These are phyloP conservation scores for Phlogophora meticulosa DNA, from an alignment of 2,888 invertebrate species.

Conservation along the genomic window DNA sequence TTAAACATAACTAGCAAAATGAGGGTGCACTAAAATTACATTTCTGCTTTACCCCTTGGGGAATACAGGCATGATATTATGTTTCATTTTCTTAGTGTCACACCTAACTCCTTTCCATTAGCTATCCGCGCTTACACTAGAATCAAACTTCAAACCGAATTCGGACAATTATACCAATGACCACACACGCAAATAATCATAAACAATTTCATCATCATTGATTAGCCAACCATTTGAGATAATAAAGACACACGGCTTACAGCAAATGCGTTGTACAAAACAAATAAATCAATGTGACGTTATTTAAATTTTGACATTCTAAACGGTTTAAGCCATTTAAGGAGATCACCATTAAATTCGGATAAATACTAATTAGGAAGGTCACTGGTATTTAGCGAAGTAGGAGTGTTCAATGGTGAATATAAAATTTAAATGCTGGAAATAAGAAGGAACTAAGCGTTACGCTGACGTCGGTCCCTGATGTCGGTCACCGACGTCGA, in stretches of 20 bases:
- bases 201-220: conserved; percentile 55
- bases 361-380: conserved; percentile 28
- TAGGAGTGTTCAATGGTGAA: neutral
- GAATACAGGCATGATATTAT: too few species aligned
- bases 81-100: too few species aligned
- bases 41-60: too few species aligned
- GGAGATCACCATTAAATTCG: conserved; percentile 8
- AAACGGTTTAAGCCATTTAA: conserved; percentile 28
- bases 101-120: neutral
- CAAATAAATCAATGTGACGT: conserved; percentile 57
- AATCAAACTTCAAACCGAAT: neutral
- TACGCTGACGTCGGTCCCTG: too few species aligned
- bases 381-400: neutral
- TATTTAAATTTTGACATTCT: conserved; percentile 57
- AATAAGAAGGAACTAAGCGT: too few species aligned
- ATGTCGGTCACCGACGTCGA: too few species aligned
- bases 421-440: neutral
- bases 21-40: too few species aligned
- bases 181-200: conserved; percentile 14
- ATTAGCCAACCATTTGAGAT: conserved; percentile 40
- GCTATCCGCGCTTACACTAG: neutral
- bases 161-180: neutral
- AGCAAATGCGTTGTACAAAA: conserved; percentile 33
- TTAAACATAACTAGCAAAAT: too few species aligned
- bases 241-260: conserved; percentile 37